phyloP scores from a whole-genome alignment of 2,888 invertebrate species.

The Pseudococcus longispinus region DNA sequence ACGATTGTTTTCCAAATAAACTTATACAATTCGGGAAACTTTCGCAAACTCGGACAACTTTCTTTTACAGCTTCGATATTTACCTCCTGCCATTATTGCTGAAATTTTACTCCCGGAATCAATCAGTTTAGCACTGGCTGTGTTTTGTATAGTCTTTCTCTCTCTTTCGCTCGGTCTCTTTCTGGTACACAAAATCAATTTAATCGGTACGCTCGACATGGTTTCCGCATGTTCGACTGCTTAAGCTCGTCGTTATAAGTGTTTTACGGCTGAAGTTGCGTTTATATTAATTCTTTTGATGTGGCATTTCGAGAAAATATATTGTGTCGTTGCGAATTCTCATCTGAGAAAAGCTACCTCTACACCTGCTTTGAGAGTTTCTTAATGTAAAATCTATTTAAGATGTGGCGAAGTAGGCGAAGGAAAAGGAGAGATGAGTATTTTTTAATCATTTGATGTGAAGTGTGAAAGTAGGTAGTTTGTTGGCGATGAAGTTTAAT shows the following conservation, averaged over 20 bases:
- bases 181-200: slow-evolving; percentile 2
- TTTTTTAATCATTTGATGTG: too few species aligned
- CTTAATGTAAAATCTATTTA: background rate
- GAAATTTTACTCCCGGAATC: slow-evolving; percentile 15
- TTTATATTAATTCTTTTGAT: slow-evolving; percentile 22
- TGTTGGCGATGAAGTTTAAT: too few species aligned
- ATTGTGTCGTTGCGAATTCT: background rate
- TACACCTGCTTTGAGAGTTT: background rate
- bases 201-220: slow-evolving; percentile 24
- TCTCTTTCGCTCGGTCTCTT: background rate
- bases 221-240: background rate
- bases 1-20: slow-evolving; percentile 32
- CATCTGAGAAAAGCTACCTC: background rate
- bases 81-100: slow-evolving; percentile 23
- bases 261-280: background rate
- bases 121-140: background rate
- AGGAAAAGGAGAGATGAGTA: too few species aligned
- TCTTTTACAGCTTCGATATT: slow-evolving; percentile 6
- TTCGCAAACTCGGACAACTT: slow-evolving; percentile 16
- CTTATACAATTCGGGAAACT: slow-evolving; percentile 28
- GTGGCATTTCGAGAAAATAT: slow-evolving; percentile 11
- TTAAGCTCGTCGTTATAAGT: slow-evolving; percentile 20
- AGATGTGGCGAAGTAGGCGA: too few species aligned
- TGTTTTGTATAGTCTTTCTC: background rate
- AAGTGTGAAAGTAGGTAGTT: too few species aligned